These are phyloP conservation scores for Achatina immaculata DNA, from an alignment of 1,140 invertebrate genomes.

Conservation along the genomic window DNA sequence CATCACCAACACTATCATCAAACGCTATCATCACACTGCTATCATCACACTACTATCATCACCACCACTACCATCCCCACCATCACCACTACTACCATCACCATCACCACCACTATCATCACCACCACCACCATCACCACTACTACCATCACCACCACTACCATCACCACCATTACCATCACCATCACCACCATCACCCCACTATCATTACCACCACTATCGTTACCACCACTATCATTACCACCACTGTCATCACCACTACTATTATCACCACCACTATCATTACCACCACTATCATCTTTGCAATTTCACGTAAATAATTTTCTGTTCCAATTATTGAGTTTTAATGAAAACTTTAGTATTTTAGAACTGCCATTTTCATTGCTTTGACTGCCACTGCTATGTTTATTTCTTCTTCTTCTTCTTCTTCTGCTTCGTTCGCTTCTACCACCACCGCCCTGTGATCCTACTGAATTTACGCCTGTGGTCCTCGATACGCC, in stretches of 20 bases:
- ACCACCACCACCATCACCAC: conserved; percentile 21
- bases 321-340: too few species aligned
- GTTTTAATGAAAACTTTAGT: too few species aligned
- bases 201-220: conserved; percentile 13
- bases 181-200: too few species aligned
- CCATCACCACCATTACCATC: not conserved
- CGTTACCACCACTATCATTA: conserved; percentile 16
- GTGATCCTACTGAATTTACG: too few species aligned
- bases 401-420: not conserved
- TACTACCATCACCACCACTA: not conserved
- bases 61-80: too few species aligned
- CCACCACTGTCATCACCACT: conserved; percentile 18
- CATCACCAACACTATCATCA: too few species aligned
- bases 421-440: not conserved
- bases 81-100: conserved; percentile 2
- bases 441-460: not conserved
- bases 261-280: conserved; percentile 17
- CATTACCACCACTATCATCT: conserved; percentile 8
- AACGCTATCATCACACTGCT: too few species aligned
- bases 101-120: conserved; percentile 14
- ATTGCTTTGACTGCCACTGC: not conserved
- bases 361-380: too few species aligned
- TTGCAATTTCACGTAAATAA: too few species aligned
- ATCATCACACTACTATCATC: too few species aligned
- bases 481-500: too few species aligned